Evolutionary conservation across 1,140 invertebrate genomes (phyloP).

Genomic region (Drosophila willistoni): DNA sequence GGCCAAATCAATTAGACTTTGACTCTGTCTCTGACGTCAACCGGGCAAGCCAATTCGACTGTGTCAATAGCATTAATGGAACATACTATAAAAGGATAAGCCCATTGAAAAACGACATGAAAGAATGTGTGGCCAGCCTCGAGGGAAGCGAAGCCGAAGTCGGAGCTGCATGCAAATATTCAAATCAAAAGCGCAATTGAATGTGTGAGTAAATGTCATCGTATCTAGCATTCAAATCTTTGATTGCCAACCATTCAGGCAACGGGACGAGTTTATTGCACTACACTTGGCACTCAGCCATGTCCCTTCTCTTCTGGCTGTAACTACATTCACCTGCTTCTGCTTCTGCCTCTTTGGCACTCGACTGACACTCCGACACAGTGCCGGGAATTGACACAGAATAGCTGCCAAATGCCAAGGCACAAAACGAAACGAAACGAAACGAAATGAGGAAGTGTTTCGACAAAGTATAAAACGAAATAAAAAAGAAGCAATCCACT

Average conservation of each 20-base stretch:
- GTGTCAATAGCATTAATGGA: conserved; percentile 59
- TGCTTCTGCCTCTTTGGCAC: conserved; percentile 50
- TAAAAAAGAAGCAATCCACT: not conserved
- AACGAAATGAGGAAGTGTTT: conserved; percentile 80
- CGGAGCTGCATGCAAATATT: conserved; percentile 69
- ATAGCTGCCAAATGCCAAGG: conserved; percentile 74
- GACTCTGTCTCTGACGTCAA: not conserved
- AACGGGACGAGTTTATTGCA: conserved; percentile 72
- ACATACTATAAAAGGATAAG: conserved; percentile 32
- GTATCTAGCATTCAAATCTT: conserved; percentile 82
- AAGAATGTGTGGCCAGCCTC: conserved; percentile 48
- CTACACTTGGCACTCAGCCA: conserved; percentile 75
- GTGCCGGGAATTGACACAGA: conserved; percentile 77
- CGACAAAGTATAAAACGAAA: conserved; percentile 34
- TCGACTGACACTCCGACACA: conserved; percentile 70
- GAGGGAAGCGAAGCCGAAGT: conserved; percentile 9
- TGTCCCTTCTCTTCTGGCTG: not conserved
- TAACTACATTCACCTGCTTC: conserved; percentile 58
- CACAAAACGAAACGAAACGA: conserved; percentile 77
- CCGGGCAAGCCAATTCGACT: conserved; percentile 70
- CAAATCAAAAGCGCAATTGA: conserved; percentile 80
- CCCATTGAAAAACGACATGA: conserved; percentile 40
- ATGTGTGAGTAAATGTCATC: conserved; percentile 81
- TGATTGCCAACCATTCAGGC: conserved; percentile 80
- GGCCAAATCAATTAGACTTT: conserved; percentile 14